Conservation (phyloP, 2,888 invertebrate species). For the Athalia circularis region DNA sequence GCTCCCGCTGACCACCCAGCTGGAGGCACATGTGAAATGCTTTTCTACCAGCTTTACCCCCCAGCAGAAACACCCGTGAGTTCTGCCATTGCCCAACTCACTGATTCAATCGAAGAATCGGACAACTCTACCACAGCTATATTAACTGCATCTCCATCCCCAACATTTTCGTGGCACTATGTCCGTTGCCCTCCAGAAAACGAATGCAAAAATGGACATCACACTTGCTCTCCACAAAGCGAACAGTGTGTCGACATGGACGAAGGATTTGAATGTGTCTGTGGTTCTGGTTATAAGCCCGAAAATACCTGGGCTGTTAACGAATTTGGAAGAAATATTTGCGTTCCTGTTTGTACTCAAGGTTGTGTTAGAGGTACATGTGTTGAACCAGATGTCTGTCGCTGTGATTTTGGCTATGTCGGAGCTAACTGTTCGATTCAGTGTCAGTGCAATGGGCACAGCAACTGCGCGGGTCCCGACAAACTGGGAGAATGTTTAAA, state of each 20-base stretch:
- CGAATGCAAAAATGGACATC: constrained; percentile 93
- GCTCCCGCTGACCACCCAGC: constrained; percentile 81
- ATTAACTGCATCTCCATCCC: constrained; percentile 59
- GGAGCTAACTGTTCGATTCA: constrained; percentile 95
- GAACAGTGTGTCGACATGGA: constrained; percentile 91
- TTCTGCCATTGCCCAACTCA: constrained; percentile 47
- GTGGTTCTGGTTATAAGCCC: constrained; percentile 84
- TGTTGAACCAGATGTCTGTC: constrained; percentile 88
- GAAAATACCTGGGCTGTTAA: constrained; percentile 72
- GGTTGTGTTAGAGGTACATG: constrained; percentile 92
- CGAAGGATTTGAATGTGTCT: constrained; percentile 89
- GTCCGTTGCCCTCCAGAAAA: constrained; percentile 94
- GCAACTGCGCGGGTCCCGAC: constrained; percentile 92
- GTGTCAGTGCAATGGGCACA: constrained; percentile 96
- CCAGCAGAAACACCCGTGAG: constrained; percentile 59
- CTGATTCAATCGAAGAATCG: constrained; percentile 51
- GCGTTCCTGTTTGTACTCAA: constrained; percentile 88
- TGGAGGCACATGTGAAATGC: constrained; percentile 75
- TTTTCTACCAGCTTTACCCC: constrained; percentile 70
- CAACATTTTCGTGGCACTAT: constrained; percentile 89
- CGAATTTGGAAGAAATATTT: constrained; percentile 73
- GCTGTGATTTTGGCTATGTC: constrained; percentile 96
- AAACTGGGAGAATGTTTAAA: constrained; percentile 87
- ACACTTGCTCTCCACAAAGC: constrained; percentile 90
- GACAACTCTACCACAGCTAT: constrained; percentile 60